Evolutionary conservation across 2,113 vertebrate genomes (phyloP).

Genomic region (Struthidea cinerea): DNA sequence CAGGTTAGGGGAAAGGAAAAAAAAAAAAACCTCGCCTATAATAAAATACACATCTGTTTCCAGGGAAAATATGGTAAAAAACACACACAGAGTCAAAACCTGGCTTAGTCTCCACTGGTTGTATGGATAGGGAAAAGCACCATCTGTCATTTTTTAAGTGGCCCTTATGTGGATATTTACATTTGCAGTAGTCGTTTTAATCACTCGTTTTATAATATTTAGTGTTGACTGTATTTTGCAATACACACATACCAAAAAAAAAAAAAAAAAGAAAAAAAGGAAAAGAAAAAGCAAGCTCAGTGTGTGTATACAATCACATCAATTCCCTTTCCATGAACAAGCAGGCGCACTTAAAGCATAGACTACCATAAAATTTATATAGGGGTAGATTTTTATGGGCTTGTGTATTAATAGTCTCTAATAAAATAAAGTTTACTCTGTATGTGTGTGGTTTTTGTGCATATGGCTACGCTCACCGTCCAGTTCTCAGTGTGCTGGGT

Average conservation of each 20-base stretch:
- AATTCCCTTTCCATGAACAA: neutral
- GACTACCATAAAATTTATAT: conserved; percentile 33
- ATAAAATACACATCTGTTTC: conserved; percentile 52
- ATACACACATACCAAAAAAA: neutral
- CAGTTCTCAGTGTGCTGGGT: neutral
- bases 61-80: conserved; percentile 7
- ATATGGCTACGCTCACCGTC: neutral
- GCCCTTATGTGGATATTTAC: neutral
- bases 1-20: neutral
- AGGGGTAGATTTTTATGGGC: conserved; percentile 13
- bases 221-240: neutral
- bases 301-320: neutral
- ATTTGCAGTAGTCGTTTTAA: neutral
- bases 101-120: neutral
- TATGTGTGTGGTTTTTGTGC: neutral
- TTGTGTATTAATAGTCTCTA: conserved; percentile 22
- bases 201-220: neutral
- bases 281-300: too few species aligned
- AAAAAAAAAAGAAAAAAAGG: neutral
- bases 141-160: neutral
- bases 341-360: neutral
- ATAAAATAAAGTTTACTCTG: conserved; percentile 25
- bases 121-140: neutral
- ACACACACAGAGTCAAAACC: neutral
- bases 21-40: neutral